These are phyloP conservation scores for Saccostrea echinata DNA, from an alignment of 1,140 invertebrate species.

Conservation along the genomic window DNA sequence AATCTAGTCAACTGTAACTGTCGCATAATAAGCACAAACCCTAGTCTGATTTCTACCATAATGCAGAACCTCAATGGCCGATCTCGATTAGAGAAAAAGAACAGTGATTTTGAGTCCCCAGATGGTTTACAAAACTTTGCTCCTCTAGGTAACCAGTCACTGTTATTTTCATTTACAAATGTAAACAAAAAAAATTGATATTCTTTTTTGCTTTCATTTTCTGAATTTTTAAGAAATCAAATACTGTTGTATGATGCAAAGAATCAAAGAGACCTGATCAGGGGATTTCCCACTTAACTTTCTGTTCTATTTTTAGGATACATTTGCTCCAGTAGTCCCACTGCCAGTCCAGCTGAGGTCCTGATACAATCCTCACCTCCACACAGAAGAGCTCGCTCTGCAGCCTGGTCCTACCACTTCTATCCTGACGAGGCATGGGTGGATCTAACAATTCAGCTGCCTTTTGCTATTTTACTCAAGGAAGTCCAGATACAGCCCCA, in stretches of 20 bases:
- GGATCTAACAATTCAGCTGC: conserved; percentile 91
- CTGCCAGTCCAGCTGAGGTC: conserved; percentile 92
- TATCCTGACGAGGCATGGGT: conserved; percentile 93
- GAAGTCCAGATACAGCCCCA: conserved; percentile 95
- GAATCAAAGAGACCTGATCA: background rate
- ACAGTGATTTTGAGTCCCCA: conserved; percentile 70
- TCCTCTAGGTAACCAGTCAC: conserved; percentile 84
- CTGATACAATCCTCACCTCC: conserved; percentile 88
- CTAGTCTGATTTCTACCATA: conserved; percentile 81
- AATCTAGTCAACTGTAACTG: conserved; percentile 80
- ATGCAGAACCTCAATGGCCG: conserved; percentile 81
- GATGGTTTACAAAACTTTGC: conserved; percentile 92
- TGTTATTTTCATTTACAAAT: background rate
- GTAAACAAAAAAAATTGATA: background rate
- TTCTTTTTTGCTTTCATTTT: too few species aligned
- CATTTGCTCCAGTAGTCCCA: conserved; percentile 90
- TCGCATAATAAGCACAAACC: conserved; percentile 81
- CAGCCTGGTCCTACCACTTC: conserved; percentile 96
- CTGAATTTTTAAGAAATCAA: background rate
- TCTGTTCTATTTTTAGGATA: conserved; percentile 81
- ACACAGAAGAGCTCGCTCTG: conserved; percentile 89
- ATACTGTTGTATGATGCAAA: background rate
- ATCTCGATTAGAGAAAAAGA: conserved; percentile 73
- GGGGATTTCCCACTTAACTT: too few species aligned
- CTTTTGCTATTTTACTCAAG: conserved; percentile 92